Evolutionary conservation across 2,797 vertebrate species (phyloP), one percentile per base, ranked within the genome.

Genomic region (Enteromius fasciolatus): DNA sequence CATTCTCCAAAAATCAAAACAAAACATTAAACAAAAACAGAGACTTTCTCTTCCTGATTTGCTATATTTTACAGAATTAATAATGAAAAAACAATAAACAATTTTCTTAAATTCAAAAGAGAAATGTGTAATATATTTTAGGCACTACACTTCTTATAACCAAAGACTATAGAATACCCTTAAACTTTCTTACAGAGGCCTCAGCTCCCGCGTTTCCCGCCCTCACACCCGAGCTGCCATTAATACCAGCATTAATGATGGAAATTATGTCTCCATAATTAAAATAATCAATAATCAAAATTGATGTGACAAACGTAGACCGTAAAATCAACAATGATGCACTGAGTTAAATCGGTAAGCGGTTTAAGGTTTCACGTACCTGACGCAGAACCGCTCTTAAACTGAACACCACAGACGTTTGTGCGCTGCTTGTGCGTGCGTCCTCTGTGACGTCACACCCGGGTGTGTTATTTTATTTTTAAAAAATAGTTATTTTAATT

Each of bases 311-410:
- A 6, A 0, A 20, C 9, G 68, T 17, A 18, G 23, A 39, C 20
- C 0, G 14, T 28, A 1, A 5, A 1, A 28, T 18, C 23, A 1
- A 2, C 25, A 14, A 5, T 3, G 5, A 28, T 1, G 5, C 3
- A 1, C 6, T 17, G n/a, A 4, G 23, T 9, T 15, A 14, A 7
- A 28, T 1, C 5, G 2, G 18, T 7, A 11, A 33, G 17, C 0
- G 46, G 1, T 31, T 6, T 15, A 44, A 3, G 9, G 1, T 8
- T 48, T 10, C 8, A 11, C 2, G 41, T 23, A 72, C 69, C 69
- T 50, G 46, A 50, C 9, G 0, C 15, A 1, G 15, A 11, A 1
- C 44, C 9, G 69, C 25, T n/a, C 20, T 3, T 5, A 20, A 1
- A 1, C 25, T 1, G n/a, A 48, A 31, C 4, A 11, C 2, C 1